phyloP scores from a whole-genome alignment of 2,888 invertebrate genomes.

The Acanthosepion esculentum region DNA sequence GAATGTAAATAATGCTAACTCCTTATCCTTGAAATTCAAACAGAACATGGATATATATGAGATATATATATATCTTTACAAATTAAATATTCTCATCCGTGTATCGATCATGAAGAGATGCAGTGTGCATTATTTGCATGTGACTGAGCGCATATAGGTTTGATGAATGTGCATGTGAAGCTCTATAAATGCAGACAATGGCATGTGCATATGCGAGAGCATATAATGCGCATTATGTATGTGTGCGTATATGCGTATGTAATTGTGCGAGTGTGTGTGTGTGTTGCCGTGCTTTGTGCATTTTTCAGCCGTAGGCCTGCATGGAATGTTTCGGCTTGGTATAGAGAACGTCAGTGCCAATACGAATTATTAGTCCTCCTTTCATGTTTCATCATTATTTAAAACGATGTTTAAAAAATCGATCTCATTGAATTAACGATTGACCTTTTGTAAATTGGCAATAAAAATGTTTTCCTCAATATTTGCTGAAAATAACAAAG shows the following conservation, averaged over 20 bases:
- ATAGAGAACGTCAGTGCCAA: background rate
- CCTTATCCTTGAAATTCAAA: no score
- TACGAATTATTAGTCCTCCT: background rate
- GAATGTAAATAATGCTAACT: no score
- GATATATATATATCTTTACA: no score
- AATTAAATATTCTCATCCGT: no score
- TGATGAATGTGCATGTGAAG: background rate
- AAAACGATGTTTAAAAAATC: background rate
- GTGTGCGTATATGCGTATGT: background rate
- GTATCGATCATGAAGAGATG: background rate
- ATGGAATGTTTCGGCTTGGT: background rate
- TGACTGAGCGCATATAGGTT: background rate
- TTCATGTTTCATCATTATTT: background rate
- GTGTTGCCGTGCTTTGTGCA: background rate
- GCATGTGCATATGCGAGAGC: background rate
- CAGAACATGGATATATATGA: no score
- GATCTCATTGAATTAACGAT: background rate
- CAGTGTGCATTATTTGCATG: background rate
- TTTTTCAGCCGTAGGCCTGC: background rate
- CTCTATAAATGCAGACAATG: background rate
- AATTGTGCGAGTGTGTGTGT: background rate
- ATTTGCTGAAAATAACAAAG: background rate
- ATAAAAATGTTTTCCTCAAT: background rate
- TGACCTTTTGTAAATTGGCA: conserved; percentile 16
- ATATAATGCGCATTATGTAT: background rate